Evolutionary conservation across 2,113 vertebrate species (phyloP), one percentile per base, ranked within the genome.

Genomic region (Microtus oregoni): DNA sequence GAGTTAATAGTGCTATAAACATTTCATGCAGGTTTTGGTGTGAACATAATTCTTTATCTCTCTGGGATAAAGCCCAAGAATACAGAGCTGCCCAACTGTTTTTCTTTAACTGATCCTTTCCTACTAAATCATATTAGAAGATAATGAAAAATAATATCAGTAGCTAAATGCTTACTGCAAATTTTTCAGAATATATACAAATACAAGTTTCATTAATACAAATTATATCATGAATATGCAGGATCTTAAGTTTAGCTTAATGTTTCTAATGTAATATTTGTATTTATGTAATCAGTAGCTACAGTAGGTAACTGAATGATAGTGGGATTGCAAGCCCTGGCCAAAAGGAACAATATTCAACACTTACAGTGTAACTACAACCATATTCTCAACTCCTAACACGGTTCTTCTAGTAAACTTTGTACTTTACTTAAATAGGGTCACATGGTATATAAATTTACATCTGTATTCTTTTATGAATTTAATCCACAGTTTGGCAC

Each of bases 1-100:
- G 22, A 63, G 32, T 47, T 89, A 61, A 55, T 58, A n/a, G 7
- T 55, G 22, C 19, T 92, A 58, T 61, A 68, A 78, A 88, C 0
- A 63, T 41, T 86, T 92, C 13, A 44, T 73, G 3, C 19, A 72
- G 13, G 35, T 47, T 94, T 88, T 41, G 1, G 13, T 75, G 12
- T 68, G 65, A 92, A 68, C 28, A 38, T 38, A 89, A 61, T 90
- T 73, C 32, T 73, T 52, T 87, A 52, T 94, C 78, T 70, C 12
- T 63, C 7, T n/a, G 19, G 35, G 7, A 88, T 68, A 70, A 76
- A 68, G 14, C 17, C 61, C 50, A 82, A 70, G 65, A 72, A 73
- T 73, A 13, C 79, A 12, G 20, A 68, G 77, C 1, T 83, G 24
- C 10, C 22, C 28, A 68, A 68, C 5, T 38, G 0, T 32, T 93